A percentile compares a stretch with the other conserved stretches of the same genome.
These are phyloP conservation scores for Urophycis tenuis DNA, from an alignment of 2,797 vertebrate species.

Conservation along the genomic window DNA sequence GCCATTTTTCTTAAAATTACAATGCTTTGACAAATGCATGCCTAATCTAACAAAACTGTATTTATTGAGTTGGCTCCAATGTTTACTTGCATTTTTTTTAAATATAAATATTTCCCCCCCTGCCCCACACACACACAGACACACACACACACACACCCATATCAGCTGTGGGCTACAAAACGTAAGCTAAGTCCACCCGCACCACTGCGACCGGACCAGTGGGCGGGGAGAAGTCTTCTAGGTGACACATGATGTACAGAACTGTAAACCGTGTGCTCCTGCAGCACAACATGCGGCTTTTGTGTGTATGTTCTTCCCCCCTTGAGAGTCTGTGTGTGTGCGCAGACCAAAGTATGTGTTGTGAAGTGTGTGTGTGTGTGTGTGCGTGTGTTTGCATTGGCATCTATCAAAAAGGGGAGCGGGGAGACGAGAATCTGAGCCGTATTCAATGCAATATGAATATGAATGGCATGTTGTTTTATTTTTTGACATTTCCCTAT, in stretches of 20 bases:
- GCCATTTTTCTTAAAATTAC: background rate
- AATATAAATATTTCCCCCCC: too few relatives aligned
- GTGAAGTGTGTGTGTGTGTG: slow-evolving; percentile 21
- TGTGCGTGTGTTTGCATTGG: slow-evolving; percentile 19
- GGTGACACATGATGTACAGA: too few relatives aligned
- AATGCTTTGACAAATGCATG: slow-evolving; percentile 2
- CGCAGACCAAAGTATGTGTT: slow-evolving; percentile 11
- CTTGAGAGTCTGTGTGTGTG: background rate
- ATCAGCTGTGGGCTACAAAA: background rate
- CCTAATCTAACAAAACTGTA: slow-evolving; percentile 1
- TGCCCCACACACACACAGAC: too few relatives aligned
- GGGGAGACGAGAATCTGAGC: slow-evolving; percentile 63
- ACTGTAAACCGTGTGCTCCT: too few relatives aligned
- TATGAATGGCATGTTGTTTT: slow-evolving; percentile 53
- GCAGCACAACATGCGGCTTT: too few relatives aligned
- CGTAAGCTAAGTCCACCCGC: background rate
- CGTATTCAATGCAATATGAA: slow-evolving; percentile 77
- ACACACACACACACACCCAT: background rate
- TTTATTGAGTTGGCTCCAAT: slow-evolving; percentile 3
- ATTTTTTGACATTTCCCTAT: slow-evolving; percentile 62
- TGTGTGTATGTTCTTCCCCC: too few relatives aligned
- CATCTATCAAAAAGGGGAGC: slow-evolving; percentile 43
- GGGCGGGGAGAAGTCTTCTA: background rate
- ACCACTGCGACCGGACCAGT: background rate
- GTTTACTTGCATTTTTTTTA: background rate